A percentile compares a stretch with the other conserved stretches of the same genome.
These are phyloP conservation scores for Daphoenositta chrysoptera DNA, from an alignment of 2,113 vertebrate species.

Conservation along the genomic window DNA sequence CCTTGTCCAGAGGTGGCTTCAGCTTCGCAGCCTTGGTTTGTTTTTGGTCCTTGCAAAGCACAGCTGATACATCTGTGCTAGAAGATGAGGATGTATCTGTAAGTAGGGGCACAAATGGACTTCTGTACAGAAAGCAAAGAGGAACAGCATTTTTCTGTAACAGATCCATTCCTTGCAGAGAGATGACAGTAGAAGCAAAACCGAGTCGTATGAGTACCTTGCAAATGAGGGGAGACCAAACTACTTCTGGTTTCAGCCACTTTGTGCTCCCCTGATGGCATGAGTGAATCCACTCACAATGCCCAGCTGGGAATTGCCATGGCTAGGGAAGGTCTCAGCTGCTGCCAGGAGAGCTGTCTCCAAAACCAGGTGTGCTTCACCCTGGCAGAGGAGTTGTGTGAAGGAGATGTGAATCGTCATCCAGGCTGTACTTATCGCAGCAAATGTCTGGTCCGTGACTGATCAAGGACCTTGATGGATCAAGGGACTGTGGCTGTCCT, in stretches of 20 bases:
- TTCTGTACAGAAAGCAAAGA: not conserved
- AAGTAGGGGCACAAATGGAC: not conserved
- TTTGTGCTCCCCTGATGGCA: not conserved
- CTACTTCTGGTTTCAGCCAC: not conserved
- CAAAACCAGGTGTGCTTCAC: not conserved
- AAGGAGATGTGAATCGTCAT: not conserved
- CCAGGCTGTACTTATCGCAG: not conserved
- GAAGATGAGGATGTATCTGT: not conserved
- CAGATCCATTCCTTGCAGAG: not conserved
- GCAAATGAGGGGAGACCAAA: not conserved
- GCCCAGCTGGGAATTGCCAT: not conserved
- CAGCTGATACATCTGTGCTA: not conserved
- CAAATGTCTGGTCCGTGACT: not conserved
- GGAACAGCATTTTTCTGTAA: not conserved
- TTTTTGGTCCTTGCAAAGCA: not conserved
- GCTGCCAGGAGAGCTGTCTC: not conserved
- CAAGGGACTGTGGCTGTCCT: not conserved
- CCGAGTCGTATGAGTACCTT: not conserved
- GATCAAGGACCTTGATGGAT: rapidly evolving
- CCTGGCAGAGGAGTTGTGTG: not conserved
- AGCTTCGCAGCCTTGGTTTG: not conserved
- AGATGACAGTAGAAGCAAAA: not conserved
- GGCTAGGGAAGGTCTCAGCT: not conserved
- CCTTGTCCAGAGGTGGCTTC: not conserved
- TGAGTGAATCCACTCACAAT: not conserved